A percentile compares a stretch with the other conserved stretches of the same genome.
Evolutionary conservation across 1,140 invertebrate species (phyloP).

Genomic region (Ceratosolen fusciceps): DNA sequence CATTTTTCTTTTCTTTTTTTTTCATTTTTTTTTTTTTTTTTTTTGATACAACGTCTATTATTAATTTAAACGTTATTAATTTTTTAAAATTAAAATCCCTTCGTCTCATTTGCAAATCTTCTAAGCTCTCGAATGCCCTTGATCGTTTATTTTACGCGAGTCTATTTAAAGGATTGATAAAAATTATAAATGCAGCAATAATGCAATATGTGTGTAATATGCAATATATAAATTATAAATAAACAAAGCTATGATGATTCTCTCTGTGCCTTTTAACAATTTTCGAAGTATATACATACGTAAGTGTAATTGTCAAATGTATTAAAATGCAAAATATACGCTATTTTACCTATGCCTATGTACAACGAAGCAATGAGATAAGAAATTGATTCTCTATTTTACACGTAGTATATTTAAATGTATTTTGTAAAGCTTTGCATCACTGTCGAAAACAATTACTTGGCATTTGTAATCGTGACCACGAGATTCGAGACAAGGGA

Average conservation of each 20-base stretch:
- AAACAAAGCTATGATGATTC: slow-evolving; percentile 1
- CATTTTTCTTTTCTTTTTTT: slow-evolving; percentile 17
- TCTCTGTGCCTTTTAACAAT: slow-evolving; percentile 38
- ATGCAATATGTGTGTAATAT: neutral
- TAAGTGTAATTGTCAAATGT: neutral
- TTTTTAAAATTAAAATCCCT: slow-evolving; percentile 43
- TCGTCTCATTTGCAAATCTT: slow-evolving; percentile 32
- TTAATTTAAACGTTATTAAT: slow-evolving; percentile 36
- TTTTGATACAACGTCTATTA: slow-evolving; percentile 45
- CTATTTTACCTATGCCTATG: neutral
- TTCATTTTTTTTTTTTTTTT: slow-evolving; percentile 11
- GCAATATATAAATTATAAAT: neutral
- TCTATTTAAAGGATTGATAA: neutral
- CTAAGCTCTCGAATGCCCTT: neutral
- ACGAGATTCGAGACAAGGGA: slow-evolving; percentile 31
- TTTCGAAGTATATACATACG: slow-evolving; percentile 25
- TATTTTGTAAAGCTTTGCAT: neutral
- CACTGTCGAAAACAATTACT: neutral
- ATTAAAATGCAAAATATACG: neutral
- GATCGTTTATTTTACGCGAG: neutral
- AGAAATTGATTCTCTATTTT: neutral
- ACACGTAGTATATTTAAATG: neutral
- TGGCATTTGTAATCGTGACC: slow-evolving; percentile 35
- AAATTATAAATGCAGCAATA: neutral
- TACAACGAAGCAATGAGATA: neutral